Evolutionary conservation across 2,113 vertebrate genomes (phyloP).

Genomic region (Microcebus tavaratra): DNA sequence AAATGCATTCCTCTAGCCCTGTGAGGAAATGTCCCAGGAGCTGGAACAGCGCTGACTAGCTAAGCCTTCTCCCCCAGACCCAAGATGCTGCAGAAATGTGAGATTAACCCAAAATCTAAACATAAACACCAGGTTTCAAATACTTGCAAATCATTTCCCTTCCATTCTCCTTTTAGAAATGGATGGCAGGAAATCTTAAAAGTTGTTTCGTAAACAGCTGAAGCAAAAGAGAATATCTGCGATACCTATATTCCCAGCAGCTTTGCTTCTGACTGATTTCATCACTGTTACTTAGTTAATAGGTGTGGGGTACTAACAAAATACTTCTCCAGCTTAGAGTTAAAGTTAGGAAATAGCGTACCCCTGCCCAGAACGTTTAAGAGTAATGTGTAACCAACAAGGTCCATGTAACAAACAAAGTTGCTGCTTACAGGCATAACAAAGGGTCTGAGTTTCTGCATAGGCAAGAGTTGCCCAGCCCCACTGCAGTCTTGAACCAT

Average conservation of each 20-base stretch:
- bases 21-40: background rate
- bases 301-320: too few species aligned
- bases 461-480: too few species aligned
- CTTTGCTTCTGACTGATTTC: background rate
- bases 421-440: too few species aligned
- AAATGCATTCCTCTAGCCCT: background rate
- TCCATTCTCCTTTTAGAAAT: constrained; percentile 13
- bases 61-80: background rate
- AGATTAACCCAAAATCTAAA: background rate
- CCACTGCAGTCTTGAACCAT: too few species aligned
- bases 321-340: too few species aligned
- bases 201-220: constrained; percentile 13
- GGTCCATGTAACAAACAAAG: too few species aligned
- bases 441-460: too few species aligned
- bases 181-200: constrained; percentile 39
- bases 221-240: background rate
- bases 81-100: background rate
- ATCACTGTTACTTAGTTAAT: background rate
- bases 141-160: constrained; percentile 21
- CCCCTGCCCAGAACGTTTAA: too few species aligned
- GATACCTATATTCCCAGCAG: background rate
- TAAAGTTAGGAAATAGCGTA: too few species aligned
- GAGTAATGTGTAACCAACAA: too few species aligned
- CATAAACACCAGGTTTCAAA: background rate
- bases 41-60: background rate